Percentiles rank a stretch among this genome's conserved stretches.
Conservation (phyloP, 2,888 invertebrate genomes). For the Mantis religiosa region DNA sequence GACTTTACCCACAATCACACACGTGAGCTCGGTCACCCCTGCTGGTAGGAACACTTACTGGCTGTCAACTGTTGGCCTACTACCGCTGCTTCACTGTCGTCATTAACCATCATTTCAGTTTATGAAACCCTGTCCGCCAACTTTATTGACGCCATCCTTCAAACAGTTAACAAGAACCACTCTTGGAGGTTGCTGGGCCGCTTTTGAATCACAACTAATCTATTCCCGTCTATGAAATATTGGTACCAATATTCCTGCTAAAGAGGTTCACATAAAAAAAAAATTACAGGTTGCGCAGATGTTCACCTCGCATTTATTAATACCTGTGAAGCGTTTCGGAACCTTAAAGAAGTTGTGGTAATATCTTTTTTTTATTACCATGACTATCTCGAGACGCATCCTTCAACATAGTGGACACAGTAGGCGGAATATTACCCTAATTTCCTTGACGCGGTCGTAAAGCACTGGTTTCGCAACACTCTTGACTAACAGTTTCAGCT, state of each 20-base stretch:
- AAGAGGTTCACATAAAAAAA: neutral
- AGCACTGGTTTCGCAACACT: too few species aligned
- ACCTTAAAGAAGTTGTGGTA: neutral
- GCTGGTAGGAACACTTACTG: neutral
- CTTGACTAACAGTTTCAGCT: too few species aligned
- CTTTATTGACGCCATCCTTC: neutral
- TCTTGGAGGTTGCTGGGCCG: neutral
- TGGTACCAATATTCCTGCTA: neutral
- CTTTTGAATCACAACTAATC: neutral
- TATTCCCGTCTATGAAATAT: neutral
- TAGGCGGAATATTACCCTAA: neutral
- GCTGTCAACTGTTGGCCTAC: neutral
- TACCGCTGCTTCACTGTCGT: neutral
- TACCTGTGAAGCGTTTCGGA: neutral
- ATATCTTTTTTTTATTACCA: neutral
- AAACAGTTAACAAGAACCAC: neutral
- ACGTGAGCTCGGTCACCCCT: neutral
- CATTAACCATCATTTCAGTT: neutral
- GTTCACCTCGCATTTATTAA: neutral
- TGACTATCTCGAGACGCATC: neutral
- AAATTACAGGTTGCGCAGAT: neutral
- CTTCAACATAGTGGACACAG: neutral
- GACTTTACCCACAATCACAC: neutral
- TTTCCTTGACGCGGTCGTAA: neutral
- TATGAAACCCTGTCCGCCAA: neutral